Conservation (phyloP, 2,113 vertebrate genomes). For the Stegostoma tigrinum region DNA sequence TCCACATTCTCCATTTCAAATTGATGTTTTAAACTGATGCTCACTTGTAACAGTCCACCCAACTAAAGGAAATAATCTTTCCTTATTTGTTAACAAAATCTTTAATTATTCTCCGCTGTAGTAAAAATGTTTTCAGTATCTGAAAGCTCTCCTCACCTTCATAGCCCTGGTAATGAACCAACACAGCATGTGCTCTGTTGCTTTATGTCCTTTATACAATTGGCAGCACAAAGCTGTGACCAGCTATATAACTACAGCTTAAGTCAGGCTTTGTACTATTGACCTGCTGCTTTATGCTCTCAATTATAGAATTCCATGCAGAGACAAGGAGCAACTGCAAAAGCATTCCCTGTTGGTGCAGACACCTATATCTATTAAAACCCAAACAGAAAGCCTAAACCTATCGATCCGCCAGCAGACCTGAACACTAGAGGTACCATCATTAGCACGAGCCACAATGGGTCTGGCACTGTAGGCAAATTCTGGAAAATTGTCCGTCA, state of each 20-base stretch:
- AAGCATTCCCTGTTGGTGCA: background rate
- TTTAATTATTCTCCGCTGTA: background rate
- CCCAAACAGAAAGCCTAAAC: background rate
- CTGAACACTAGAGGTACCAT: background rate
- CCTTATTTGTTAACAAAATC: background rate
- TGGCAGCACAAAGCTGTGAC: background rate
- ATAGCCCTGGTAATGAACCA: background rate
- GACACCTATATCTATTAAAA: background rate
- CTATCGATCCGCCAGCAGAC: background rate
- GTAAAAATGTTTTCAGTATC: background rate
- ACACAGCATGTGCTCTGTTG: background rate
- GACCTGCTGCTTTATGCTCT: background rate
- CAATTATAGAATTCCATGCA: background rate
- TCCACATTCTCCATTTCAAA: background rate
- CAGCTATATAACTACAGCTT: background rate
- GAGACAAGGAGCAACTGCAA: background rate
- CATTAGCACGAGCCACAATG: background rate
- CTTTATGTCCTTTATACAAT: background rate
- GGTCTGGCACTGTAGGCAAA: background rate
- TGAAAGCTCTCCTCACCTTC: background rate
- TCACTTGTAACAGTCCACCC: background rate
- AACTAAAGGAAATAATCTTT: background rate
- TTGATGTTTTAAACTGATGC: background rate
- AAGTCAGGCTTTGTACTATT: background rate
- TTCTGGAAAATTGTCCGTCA: background rate